Base-by-base conservation (phyloP, 2,888 invertebrate genomes). In the Andrena trimmerana region DNA sequence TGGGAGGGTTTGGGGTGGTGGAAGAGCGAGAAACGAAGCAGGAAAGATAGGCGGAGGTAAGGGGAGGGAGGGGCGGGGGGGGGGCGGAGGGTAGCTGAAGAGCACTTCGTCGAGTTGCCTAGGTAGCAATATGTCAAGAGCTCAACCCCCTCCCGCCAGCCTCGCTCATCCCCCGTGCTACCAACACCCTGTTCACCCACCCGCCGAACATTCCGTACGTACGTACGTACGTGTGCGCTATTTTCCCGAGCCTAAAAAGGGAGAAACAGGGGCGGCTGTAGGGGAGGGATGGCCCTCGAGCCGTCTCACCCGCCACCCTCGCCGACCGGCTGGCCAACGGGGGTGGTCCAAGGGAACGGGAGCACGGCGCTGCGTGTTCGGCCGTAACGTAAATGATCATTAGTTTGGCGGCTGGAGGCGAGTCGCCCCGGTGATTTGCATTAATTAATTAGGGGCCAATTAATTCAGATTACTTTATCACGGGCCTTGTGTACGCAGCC, bases 121-220 rank as follows among this genome's bases (percentile, higher is more conserved):
- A 91, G 93, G 91, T 92, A 93, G 93, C 93, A 91, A 93, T 93
- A 93, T 93, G 92, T 93, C 92, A 93, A 93, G 93, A 91, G 92
- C 86, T 86, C 83, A 81, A 83, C 89, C 86, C 87, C 88, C 82
- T 89, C 87, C 87, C 88, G 79, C 81, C 83, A 78, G 82, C 73
- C 81, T 81, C 85, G 77, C 80, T 78, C 81, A 65, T 79, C 74
- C 72, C 72, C 68, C 52, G 42, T 59, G 74, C 70, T 72, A 50
- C 65, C 77, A 60, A 57, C 75, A 75, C 79, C 87, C 79, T 81
- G 81, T 71, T 70, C 82, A 76, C 50, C 75, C 68, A 59, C 82
- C 78, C 63, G 16, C 74, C 83, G 75, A 83, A 83, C 74, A 84
- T 84, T 84, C 74, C 83, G 83, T 81, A 81, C 75, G 77, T 73